These are phyloP conservation scores for Falco berigora DNA, from an alignment of 2,797 vertebrate genomes.

Conservation along the genomic window DNA sequence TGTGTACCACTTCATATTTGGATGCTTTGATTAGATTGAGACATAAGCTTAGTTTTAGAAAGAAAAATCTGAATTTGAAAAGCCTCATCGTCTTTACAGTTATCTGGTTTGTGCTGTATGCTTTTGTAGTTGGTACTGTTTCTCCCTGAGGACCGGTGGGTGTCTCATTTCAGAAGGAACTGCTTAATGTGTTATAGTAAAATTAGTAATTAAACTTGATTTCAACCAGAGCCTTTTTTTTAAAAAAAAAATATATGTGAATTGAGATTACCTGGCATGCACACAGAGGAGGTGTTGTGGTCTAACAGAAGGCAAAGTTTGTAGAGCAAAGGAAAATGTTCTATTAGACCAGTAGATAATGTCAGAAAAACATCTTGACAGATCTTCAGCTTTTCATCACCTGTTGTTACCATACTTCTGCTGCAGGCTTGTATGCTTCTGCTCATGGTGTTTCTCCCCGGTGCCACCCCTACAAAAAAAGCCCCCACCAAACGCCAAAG, in stretches of 20 bases:
- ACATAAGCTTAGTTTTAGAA: neutral
- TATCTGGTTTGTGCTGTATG: neutral
- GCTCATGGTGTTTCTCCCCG: neutral
- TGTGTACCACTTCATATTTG: neutral
- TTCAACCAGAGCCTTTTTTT: neutral
- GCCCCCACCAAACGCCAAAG: neutral
- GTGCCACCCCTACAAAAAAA: neutral
- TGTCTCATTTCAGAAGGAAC: neutral
- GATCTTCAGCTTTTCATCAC: neutral
- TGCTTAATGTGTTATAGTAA: neutral
- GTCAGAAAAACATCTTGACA: neutral
- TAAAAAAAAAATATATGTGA: neutral
- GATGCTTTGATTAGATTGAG: neutral
- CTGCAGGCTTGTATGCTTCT: neutral
- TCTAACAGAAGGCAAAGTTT: neutral
- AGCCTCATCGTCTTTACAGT: neutral
- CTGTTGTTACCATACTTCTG: neutral
- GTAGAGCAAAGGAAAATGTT: neutral
- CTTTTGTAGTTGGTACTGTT: neutral
- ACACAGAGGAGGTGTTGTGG: neutral
- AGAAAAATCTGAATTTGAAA: neutral
- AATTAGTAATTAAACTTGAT: neutral
- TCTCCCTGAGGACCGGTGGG: neutral
- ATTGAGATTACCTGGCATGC: neutral
- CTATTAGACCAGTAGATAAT: neutral